phyloP scores from a whole-genome alignment of 2,797 vertebrate genomes.

The Myotis vivesi region DNA sequence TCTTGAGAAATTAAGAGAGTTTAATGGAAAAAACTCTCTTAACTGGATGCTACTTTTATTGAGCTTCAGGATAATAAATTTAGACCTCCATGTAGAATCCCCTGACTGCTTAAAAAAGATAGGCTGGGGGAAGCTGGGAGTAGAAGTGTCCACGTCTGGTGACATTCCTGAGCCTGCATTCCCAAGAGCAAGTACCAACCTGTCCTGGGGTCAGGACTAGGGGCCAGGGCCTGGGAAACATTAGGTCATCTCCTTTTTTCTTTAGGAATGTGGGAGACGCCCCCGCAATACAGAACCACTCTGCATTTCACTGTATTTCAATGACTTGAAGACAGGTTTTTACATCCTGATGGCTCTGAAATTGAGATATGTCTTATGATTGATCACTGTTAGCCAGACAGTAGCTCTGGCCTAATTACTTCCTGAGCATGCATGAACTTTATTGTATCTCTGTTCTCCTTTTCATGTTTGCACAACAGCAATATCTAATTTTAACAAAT shows the following conservation, averaged over 20 bases:
- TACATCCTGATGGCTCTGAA: not conserved
- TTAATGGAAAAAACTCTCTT: slow-evolving; percentile 80
- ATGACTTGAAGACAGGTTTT: slow-evolving; percentile 86
- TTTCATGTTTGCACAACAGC: not conserved
- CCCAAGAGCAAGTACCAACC: slow-evolving; percentile 74
- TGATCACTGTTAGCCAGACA: not conserved
- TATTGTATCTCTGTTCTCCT: not conserved
- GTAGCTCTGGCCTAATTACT: not conserved
- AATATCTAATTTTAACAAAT: not conserved
- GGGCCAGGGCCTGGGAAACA: slow-evolving; percentile 89
- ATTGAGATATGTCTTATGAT: not conserved
- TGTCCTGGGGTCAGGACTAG: slow-evolving; percentile 88
- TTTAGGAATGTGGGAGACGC: slow-evolving; percentile 86
- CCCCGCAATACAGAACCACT: slow-evolving; percentile 89
- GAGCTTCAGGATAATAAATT: slow-evolving; percentile 76
- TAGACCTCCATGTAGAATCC: slow-evolving; percentile 43
- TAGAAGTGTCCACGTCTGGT: accelerated
- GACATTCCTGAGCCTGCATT: not conserved
- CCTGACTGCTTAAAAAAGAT: slow-evolving; percentile 50
- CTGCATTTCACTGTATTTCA: slow-evolving; percentile 78
- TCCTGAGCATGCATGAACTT: not conserved
- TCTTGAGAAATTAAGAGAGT: slow-evolving; percentile 79
- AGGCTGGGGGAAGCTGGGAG: not conserved
- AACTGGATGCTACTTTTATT: slow-evolving; percentile 77
- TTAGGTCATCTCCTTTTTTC: slow-evolving; percentile 85